phyloP scores from a whole-genome alignment of 2,113 vertebrate genomes.

The Phyllostomus discolor region DNA sequence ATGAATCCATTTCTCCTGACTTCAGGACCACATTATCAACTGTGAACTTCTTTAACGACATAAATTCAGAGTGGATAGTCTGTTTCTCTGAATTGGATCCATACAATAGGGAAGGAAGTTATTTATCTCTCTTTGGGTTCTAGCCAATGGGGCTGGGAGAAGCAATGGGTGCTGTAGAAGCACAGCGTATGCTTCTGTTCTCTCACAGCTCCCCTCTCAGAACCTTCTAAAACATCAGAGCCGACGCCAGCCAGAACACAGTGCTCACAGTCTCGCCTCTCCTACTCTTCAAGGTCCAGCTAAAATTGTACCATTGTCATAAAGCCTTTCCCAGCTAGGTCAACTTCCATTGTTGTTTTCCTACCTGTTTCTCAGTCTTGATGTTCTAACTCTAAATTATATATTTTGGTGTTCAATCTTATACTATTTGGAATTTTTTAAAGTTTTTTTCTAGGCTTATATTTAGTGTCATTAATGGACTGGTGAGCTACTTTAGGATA shows the following conservation, averaged over 20 bases:
- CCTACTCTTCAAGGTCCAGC: background rate
- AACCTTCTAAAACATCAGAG: background rate
- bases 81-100: constrained; percentile 27
- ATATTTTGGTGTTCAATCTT: background rate
- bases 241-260: background rate
- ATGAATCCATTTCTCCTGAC: constrained; percentile 74
- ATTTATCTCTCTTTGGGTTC: background rate
- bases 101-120: background rate
- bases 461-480: background rate
- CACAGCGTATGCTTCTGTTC: background rate
- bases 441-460: background rate
- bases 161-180: background rate
- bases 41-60: constrained; percentile 66
- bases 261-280: background rate
- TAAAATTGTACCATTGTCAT: background rate
- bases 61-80: constrained; percentile 63
- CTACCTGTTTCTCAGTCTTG: background rate
- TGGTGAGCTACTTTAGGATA: background rate
- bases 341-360: background rate
- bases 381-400: background rate
- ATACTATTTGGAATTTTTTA: background rate
- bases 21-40: constrained; percentile 70
- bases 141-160: background rate
- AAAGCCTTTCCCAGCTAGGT: background rate
- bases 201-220: background rate